These are phyloP conservation scores for Delia radicum DNA, from an alignment of 1,140 invertebrate genomes.

Conservation along the genomic window DNA sequence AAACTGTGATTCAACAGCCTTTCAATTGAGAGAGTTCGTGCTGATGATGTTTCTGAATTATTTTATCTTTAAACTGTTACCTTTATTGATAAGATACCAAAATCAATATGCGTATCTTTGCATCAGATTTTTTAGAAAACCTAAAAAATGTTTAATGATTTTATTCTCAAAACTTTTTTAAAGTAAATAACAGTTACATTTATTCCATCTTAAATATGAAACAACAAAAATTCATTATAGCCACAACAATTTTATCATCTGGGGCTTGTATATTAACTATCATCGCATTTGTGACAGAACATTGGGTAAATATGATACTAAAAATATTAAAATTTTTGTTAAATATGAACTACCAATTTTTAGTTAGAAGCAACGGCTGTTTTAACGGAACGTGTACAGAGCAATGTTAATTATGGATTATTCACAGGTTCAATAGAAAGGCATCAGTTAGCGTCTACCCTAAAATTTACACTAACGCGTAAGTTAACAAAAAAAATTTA, in stretches of 20 bases:
- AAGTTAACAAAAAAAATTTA: background rate
- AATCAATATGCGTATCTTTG: too few species aligned
- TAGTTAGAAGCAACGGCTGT: slow-evolving; percentile 13
- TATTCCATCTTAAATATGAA: background rate
- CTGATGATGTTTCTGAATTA: too few species aligned
- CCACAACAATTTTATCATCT: background rate
- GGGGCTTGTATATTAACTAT: background rate
- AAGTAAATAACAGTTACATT: too few species aligned
- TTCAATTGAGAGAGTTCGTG: too few species aligned
- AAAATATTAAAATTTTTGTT: background rate
- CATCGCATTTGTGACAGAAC: background rate
- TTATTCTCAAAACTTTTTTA: too few species aligned
- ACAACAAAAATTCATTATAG: slow-evolving; percentile 3
- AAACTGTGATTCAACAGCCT: too few species aligned
- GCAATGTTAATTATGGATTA: background rate
- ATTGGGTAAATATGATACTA: background rate
- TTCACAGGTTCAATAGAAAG: background rate
- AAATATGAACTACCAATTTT: too few species aligned
- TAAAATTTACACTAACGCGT: background rate
- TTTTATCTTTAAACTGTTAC: too few species aligned
- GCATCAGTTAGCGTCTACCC: background rate
- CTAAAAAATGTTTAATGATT: too few species aligned
- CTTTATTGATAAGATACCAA: too few species aligned
- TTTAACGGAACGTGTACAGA: slow-evolving; percentile 5
- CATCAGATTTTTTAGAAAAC: too few species aligned